A percentile compares a stretch with the other conserved stretches of the same genome.
Conservation (phyloP, 2,797 vertebrate genomes). For the Lepilemur ruficaudatus region DNA sequence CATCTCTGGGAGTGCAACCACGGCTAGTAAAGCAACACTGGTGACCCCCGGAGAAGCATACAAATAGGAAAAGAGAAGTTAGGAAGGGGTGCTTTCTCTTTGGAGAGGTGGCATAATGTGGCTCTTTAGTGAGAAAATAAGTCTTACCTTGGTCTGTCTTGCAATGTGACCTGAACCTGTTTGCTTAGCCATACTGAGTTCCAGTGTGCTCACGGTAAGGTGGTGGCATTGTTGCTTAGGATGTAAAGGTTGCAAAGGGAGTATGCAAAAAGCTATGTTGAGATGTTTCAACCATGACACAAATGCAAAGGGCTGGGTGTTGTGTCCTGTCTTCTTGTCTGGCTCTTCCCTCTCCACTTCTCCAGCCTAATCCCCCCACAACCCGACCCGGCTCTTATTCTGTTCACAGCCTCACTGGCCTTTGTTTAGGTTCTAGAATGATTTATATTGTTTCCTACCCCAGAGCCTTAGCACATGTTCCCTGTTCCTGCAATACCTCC, state of each 20-base stretch:
- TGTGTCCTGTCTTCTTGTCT: neutral
- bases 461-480: neutral
- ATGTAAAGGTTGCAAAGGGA: neutral
- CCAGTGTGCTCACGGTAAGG: neutral
- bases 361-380: neutral
- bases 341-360: neutral
- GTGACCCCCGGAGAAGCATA: neutral
- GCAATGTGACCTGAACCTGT: neutral
- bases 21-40: neutral
- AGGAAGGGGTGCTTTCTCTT: neutral
- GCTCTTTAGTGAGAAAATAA: neutral
- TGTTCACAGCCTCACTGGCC: neutral
- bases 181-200: neutral
- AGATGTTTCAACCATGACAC: too few relatives aligned
- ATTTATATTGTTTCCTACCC: neutral
- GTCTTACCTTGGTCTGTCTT: neutral
- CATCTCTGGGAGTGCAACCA: neutral
- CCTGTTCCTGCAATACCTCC: neutral
- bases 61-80: neutral
- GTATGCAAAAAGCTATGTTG: rapidly evolving
- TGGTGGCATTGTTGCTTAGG: neutral
- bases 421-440: neutral
- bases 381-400: neutral
- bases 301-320: neutral
- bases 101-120: neutral